Evolutionary conservation across 2,113 vertebrate species (phyloP).

Genomic region (Phodopus roborovskii): DNA sequence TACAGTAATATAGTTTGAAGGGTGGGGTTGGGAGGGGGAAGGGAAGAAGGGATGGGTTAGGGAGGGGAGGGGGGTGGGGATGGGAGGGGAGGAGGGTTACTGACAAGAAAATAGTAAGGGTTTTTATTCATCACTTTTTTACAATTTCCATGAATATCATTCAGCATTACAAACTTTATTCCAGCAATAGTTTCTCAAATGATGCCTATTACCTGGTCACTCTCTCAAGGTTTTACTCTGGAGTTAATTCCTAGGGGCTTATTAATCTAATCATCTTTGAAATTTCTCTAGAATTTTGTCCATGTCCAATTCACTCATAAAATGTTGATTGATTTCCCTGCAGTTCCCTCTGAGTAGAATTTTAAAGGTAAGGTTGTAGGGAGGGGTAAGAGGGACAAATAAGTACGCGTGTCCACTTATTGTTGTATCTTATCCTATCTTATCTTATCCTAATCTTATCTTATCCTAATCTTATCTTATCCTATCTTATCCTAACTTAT

Average conservation of each 20-base stretch:
- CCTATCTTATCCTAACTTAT: conserved; percentile 14
- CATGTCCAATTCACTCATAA: conserved; percentile 42
- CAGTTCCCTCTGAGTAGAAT: conserved; percentile 61
- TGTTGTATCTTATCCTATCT: conserved; percentile 51
- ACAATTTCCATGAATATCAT: conserved; percentile 48
- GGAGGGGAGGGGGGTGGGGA: neutral
- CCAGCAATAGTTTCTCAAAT: conserved; percentile 58
- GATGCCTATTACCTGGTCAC: neutral
- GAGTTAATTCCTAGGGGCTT: conserved; percentile 56
- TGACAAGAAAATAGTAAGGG: neutral
- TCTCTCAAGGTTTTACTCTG: conserved; percentile 27
- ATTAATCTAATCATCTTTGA: conserved; percentile 52
- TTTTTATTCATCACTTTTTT: conserved; percentile 47
- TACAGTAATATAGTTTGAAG: conserved; percentile 60
- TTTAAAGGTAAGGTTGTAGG: conserved; percentile 45
- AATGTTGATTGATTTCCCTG: conserved; percentile 57
- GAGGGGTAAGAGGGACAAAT: conserved; percentile 55
- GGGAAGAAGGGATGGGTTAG: neutral
- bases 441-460: conserved; percentile 32
- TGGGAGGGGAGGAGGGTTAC: conserved; percentile 17
- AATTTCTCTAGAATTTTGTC: conserved; percentile 53
- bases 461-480: neutral
- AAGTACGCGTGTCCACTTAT: conserved; percentile 68
- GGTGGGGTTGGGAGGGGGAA: neutral
- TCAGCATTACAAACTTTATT: conserved; percentile 16